These are phyloP conservation scores for Episyrphus balteatus DNA, from an alignment of 1,140 invertebrate genomes.

Conservation along the genomic window DNA sequence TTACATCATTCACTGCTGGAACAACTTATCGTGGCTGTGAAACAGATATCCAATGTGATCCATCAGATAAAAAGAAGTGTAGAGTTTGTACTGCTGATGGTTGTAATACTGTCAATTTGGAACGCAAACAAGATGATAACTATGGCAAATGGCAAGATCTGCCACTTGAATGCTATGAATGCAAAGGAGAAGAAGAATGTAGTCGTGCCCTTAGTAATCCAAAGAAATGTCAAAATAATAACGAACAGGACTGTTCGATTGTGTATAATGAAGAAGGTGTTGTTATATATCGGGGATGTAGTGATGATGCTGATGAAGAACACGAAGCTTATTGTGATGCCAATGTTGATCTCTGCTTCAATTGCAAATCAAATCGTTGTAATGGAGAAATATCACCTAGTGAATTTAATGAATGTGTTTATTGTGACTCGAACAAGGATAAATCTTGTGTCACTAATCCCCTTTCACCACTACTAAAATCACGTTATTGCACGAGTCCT, in stretches of 20 bases:
- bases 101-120: conserved; percentile 22
- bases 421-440: conserved; percentile 24
- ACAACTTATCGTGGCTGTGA: conserved; percentile 21
- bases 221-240: conserved; percentile 15
- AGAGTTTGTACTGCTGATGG: conserved; percentile 17
- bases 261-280: conserved; percentile 14
- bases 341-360: conserved; percentile 13
- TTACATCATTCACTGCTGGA: conserved; percentile 18
- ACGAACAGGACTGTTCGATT: conserved; percentile 30
- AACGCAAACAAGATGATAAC: conserved; percentile 17
- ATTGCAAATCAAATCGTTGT: conserved; percentile 30
- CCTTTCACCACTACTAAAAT: conserved; percentile 8
- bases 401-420: conserved; percentile 22
- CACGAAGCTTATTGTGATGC: conserved; percentile 11
- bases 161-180: conserved; percentile 20
- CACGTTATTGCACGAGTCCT: conserved; percentile 21
- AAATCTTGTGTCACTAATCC: conserved; percentile 16
- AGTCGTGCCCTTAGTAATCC: background rate
- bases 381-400: conserved; percentile 15
- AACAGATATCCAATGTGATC: conserved; percentile 20
- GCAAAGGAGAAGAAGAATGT: conserved; percentile 5
- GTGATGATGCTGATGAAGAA: conserved; percentile 14
- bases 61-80: conserved; percentile 14
- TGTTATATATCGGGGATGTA: conserved; percentile 21
- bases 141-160: conserved; percentile 30